Evolutionary conservation across 2,888 invertebrate species (phyloP).

Genomic region (Leptarthrus brevirostris): DNA sequence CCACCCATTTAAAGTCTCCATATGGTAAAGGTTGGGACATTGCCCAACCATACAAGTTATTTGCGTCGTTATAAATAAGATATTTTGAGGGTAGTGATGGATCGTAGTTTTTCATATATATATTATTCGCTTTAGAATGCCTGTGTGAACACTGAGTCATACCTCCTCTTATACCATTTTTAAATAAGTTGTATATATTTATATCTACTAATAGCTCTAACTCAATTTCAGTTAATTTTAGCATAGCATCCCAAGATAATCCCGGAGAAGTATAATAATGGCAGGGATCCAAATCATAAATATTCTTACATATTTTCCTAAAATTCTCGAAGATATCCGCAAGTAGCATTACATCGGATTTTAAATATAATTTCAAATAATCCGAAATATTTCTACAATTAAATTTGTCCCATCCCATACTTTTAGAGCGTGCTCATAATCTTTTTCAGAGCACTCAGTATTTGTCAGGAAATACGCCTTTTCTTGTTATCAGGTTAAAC

Average conservation of each 20-base stretch:
- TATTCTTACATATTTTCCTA: constrained; percentile 12
- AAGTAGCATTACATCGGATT: constrained; percentile 61
- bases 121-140: constrained; percentile 37
- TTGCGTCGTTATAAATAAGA: constrained; percentile 7
- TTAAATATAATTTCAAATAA: constrained; percentile 60
- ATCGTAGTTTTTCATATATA: constrained; percentile 27
- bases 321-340: constrained; percentile 56
- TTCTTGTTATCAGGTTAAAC: constrained; percentile 53
- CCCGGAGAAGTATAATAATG: constrained; percentile 33
- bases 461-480: constrained; percentile 60
- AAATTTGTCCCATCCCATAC: constrained; percentile 61
- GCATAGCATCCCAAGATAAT: constrained; percentile 42
- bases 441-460: constrained; percentile 52
- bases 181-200: constrained; percentile 13
- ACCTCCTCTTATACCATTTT: constrained; percentile 28
- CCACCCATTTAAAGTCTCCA: constrained; percentile 5
- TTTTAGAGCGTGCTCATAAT: constrained; percentile 59
- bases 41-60: constrained; percentile 38
- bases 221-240: constrained; percentile 3
- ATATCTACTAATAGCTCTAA: constrained; percentile 16
- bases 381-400: constrained; percentile 58
- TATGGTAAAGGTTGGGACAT: constrained; percentile 17
- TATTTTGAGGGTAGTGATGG: not conserved
- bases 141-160: constrained; percentile 6
- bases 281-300: constrained; percentile 36